These are phyloP conservation scores for Drosophila sp. DNA, from an alignment of 1,140 invertebrate genomes.

Conservation along the genomic window DNA sequence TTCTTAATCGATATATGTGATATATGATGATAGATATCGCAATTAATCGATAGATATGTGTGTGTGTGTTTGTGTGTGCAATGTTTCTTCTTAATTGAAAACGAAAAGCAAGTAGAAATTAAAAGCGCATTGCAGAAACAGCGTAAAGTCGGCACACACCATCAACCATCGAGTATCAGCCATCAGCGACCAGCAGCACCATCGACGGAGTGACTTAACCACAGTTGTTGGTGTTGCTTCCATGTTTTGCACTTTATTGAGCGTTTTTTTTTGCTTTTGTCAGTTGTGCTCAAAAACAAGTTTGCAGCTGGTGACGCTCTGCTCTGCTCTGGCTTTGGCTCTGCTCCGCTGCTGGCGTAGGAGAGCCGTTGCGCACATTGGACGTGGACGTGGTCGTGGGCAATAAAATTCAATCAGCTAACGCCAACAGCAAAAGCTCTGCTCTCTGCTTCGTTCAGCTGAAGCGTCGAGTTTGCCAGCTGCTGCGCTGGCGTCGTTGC, in stretches of 20 bases:
- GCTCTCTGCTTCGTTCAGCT: neutral
- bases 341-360: neutral
- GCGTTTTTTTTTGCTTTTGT: constrained; percentile 41
- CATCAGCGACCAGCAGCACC: constrained; percentile 15
- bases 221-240: constrained; percentile 17
- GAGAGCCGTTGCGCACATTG: neutral
- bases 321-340: no score
- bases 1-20: no score
- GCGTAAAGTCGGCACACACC: neutral
- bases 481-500: constrained; percentile 23
- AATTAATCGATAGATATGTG: neutral
- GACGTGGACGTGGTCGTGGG: constrained; percentile 10
- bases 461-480: neutral
- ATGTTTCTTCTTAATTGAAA: constrained; percentile 58
- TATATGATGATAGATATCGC: neutral
- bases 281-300: constrained; percentile 68
- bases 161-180: no score
- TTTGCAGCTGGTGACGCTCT: constrained; percentile 34
- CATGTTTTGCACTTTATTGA: constrained; percentile 75
- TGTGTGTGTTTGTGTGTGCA: constrained; percentile 24
- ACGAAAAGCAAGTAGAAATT: constrained; percentile 65
- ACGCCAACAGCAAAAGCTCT: constrained; percentile 34
- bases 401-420: constrained; percentile 70
- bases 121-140: constrained; percentile 72
- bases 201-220: constrained; percentile 51